Conservation (phyloP, 2,888 invertebrate species). For the Galeruca laticollis region DNA sequence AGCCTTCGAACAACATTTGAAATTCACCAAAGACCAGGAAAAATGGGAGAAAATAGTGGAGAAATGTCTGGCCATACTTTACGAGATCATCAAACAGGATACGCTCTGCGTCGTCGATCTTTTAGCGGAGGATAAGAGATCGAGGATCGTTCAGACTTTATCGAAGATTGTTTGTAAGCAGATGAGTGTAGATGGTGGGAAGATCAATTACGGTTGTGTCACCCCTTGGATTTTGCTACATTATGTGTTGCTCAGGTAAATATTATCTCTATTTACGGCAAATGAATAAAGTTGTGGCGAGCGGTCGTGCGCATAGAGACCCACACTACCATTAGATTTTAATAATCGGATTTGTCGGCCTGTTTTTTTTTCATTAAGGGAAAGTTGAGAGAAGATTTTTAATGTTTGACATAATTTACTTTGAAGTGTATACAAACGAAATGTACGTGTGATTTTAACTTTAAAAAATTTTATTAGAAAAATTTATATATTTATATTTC, state of each 20-base stretch:
- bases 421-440: no score
- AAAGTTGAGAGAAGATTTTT: no score
- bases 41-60: slow-evolving; percentile 64
- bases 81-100: slow-evolving; percentile 69
- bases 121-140: slow-evolving; percentile 72
- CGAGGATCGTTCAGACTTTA: slow-evolving; percentile 78
- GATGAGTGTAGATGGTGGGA: slow-evolving; percentile 77
- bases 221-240: slow-evolving; percentile 88
- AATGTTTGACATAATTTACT: no score
- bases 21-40: slow-evolving; percentile 64
- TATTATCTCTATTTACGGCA: no score
- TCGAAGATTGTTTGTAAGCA: slow-evolving; percentile 83
- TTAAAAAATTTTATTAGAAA: no score
- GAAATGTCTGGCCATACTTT: slow-evolving; percentile 66
- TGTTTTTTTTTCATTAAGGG: no score
- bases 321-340: no score
- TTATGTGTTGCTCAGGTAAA: slow-evolving; percentile 76
- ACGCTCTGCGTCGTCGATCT: slow-evolving; percentile 68
- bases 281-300: no score
- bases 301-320: no score
- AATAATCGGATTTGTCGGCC: no score
- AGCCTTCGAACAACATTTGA: slow-evolving; percentile 70
- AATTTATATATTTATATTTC: no score
- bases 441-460: no score
- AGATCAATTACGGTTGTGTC: slow-evolving; percentile 78